Percentiles rank a stretch among this genome's conserved stretches.
Conservation (phyloP, 2,888 invertebrate species). For the Phytoseiulus persimilis region DNA sequence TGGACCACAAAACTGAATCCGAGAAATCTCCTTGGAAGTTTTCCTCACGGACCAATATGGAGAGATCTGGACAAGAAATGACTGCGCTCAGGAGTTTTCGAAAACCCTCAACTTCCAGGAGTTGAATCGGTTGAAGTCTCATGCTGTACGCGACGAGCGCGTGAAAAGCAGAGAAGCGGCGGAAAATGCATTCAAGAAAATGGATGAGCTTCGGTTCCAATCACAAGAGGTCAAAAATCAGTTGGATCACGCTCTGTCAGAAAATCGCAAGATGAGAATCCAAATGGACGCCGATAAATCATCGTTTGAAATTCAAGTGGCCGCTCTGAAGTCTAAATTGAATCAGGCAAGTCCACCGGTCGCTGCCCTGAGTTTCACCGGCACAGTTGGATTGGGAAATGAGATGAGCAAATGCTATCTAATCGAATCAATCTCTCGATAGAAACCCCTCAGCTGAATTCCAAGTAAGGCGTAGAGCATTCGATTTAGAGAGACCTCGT, state of each 20-base stretch:
- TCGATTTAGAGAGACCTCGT: too few relatives aligned
- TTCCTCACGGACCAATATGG: too few relatives aligned
- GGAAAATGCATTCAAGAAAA: conserved; percentile 54
- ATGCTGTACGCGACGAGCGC: conserved; percentile 20
- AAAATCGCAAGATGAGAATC: conserved; percentile 72
- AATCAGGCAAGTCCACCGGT: conserved; percentile 64
- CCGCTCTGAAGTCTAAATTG: conserved; percentile 77
- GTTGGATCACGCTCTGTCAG: conserved; percentile 70
- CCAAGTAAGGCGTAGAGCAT: too few relatives aligned
- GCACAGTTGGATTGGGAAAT: too few relatives aligned
- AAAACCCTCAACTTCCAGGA: too few relatives aligned
- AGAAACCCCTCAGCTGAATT: too few relatives aligned
- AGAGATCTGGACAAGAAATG: too few relatives aligned
- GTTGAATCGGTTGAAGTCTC: conserved; percentile 5
- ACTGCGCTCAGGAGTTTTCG: too few relatives aligned
- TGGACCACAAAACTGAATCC: too few relatives aligned
- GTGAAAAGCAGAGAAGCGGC: conserved; percentile 47
- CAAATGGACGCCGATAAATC: conserved; percentile 81
- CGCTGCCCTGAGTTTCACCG: too few relatives aligned
- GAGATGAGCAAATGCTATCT: too few relatives aligned
- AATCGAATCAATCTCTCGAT: too few relatives aligned
- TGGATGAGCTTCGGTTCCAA: conserved; percentile 65
- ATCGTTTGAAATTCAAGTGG: conserved; percentile 71
- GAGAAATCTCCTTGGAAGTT: neutral
- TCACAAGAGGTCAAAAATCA: conserved; percentile 70